phyloP scores from a whole-genome alignment of 2,797 vertebrate species.

The Gymnopithys bicolor region DNA sequence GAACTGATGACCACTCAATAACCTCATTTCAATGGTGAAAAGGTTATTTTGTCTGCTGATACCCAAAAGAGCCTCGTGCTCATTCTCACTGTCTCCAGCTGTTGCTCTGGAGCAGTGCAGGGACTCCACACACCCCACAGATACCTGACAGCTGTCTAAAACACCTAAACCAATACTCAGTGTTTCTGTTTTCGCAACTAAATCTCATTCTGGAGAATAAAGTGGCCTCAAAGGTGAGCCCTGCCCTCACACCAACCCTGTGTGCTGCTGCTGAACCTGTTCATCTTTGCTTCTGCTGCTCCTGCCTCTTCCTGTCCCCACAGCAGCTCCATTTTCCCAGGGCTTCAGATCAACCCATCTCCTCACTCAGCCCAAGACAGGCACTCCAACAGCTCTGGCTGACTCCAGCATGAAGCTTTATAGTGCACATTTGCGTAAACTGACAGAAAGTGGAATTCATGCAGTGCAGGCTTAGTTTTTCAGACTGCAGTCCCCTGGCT shows the following conservation, averaged over 20 bases:
- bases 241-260: not conserved
- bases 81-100: not conserved
- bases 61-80: not conserved
- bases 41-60: not conserved
- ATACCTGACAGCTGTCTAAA: not conserved
- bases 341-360: not conserved
- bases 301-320: not conserved
- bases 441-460: not conserved
- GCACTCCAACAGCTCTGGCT: not conserved
- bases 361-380: not conserved
- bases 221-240: not conserved
- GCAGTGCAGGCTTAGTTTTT: not conserved
- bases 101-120: not conserved
- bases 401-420: not conserved
- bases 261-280: not conserved
- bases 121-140: accelerated
- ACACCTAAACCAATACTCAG: not conserved
- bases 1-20: not conserved
- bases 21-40: not conserved
- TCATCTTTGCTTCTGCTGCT: not conserved
- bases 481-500: not conserved
- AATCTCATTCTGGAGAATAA: not conserved
- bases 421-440: not conserved
- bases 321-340: not conserved
- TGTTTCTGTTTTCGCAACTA: not conserved